Percentiles rank a stretch among this genome's conserved stretches.
phyloP scores from a whole-genome alignment of 2,888 invertebrate genomes.

The Itoplectis maculator region DNA sequence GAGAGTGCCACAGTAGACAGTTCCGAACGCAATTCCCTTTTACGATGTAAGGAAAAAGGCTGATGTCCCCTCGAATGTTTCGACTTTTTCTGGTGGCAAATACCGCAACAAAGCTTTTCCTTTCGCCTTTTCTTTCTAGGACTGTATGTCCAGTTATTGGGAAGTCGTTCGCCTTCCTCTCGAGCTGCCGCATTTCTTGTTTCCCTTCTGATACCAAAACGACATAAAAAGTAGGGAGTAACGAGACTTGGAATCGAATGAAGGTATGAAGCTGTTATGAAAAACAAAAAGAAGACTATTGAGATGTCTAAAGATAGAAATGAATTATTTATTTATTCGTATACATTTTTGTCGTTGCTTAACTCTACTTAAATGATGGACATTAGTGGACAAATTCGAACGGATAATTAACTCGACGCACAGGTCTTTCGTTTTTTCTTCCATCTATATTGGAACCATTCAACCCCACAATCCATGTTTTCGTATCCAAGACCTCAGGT shows the following conservation, averaged over 20 bases:
- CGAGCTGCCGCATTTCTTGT: not conserved
- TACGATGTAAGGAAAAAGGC: constrained; percentile 53
- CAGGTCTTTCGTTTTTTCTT: not conserved
- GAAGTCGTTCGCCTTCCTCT: not conserved
- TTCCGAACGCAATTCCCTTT: constrained; percentile 65
- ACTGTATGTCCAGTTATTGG: not conserved
- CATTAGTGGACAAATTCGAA: constrained; percentile 53
- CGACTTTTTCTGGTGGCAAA: constrained; percentile 39
- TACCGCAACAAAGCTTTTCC: constrained; percentile 32
- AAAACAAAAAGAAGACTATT: not conserved
- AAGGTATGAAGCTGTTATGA: not conserved
- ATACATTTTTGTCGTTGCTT: too few species aligned
- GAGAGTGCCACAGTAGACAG: constrained; percentile 55
- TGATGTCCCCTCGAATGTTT: constrained; percentile 26
- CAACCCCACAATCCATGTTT: constrained; percentile 34
- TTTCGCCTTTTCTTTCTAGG: constrained; percentile 8
- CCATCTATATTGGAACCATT: constrained; percentile 14
- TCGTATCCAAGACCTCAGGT: constrained; percentile 21
- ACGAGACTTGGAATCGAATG: not conserved
- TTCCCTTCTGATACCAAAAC: not conserved
- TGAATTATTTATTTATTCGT: not conserved
- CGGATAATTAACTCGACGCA: constrained; percentile 31
- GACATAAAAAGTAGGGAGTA: not conserved
- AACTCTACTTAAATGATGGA: too few species aligned
- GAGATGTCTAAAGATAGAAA: not conserved